A percentile compares a stretch with the other conserved stretches of the same genome.
Evolutionary conservation across 2,888 invertebrate genomes (phyloP).

Genomic region (Bunonema sp.): DNA sequence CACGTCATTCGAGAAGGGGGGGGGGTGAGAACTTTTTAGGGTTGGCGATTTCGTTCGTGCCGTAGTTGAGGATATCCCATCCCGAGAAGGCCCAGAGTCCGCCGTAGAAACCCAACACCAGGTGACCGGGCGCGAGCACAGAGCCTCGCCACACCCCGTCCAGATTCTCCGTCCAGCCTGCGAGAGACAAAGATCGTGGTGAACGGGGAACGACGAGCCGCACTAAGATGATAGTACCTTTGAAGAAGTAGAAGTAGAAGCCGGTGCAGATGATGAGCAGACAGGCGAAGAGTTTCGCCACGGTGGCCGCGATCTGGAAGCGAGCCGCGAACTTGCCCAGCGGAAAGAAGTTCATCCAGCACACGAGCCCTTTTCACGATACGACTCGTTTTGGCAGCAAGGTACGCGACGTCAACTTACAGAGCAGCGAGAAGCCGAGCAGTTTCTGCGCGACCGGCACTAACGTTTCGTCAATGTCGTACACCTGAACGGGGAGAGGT

Average conservation of each 20-base stretch:
- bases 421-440: conserved; percentile 35
- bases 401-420: conserved; percentile 12
- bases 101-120: conserved; percentile 38
- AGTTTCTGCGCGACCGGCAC: conserved; percentile 32
- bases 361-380: conserved; percentile 25
- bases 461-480: conserved; percentile 27
- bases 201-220: no score
- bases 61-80: conserved; percentile 42
- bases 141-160: conserved; percentile 25
- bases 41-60: conserved; percentile 31
- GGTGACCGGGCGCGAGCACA: conserved; percentile 23
- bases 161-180: conserved; percentile 22
- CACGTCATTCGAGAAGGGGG: neutral
- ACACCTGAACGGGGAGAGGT: conserved; percentile 20
- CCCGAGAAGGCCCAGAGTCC: conserved; percentile 41
- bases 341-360: conserved; percentile 43
- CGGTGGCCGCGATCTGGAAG: conserved; percentile 37
- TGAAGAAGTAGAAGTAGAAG: conserved; percentile 34
- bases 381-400: neutral
- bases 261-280: conserved; percentile 37
- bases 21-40: conserved; percentile 18
- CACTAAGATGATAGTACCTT: conserved; percentile 23
- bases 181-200: no score
- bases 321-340: conserved; percentile 37
- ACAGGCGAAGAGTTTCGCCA: conserved; percentile 34